Percentiles rank a stretch among this genome's conserved stretches.
phyloP scores from a whole-genome alignment of 2,888 invertebrate species.

The Barypeithes pellucidus region DNA sequence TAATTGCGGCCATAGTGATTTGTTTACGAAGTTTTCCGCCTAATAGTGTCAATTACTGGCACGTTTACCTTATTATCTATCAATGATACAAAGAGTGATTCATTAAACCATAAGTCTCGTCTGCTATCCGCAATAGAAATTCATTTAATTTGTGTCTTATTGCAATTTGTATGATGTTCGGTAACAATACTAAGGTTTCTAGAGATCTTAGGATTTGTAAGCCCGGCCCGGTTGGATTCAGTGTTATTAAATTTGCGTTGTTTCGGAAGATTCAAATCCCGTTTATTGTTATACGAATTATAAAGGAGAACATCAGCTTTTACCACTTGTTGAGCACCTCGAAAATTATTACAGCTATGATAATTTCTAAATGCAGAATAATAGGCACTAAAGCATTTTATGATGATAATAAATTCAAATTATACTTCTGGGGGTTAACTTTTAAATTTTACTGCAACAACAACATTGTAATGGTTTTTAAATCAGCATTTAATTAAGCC shows the following conservation, averaged over 20 bases:
- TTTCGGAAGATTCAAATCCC: not conserved
- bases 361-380: not conserved
- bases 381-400: too few relatives aligned
- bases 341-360: not conserved
- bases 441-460: too few relatives aligned
- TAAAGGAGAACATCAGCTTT: constrained; percentile 8
- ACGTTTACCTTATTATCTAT: too few relatives aligned
- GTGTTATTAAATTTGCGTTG: constrained; percentile 28
- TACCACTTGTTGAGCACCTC: constrained; percentile 4
- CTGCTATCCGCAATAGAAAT: constrained; percentile 5
- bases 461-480: too few relatives aligned
- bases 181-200: constrained; percentile 17
- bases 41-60: too few relatives aligned
- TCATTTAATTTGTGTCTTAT: constrained; percentile 15
- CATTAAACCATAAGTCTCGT: constrained; percentile 1
- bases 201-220: constrained; percentile 14
- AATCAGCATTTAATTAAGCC: too few relatives aligned
- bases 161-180: constrained; percentile 3
- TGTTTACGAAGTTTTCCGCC: too few relatives aligned
- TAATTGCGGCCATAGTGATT: too few relatives aligned
- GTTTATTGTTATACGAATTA: constrained; percentile 20
- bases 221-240: constrained; percentile 9
- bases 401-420: too few relatives aligned
- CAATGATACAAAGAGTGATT: not conserved
- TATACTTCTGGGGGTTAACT: too few relatives aligned